Evolutionary conservation across 2,113 vertebrate species (phyloP).

Genomic region (Piprites chloris): DNA sequence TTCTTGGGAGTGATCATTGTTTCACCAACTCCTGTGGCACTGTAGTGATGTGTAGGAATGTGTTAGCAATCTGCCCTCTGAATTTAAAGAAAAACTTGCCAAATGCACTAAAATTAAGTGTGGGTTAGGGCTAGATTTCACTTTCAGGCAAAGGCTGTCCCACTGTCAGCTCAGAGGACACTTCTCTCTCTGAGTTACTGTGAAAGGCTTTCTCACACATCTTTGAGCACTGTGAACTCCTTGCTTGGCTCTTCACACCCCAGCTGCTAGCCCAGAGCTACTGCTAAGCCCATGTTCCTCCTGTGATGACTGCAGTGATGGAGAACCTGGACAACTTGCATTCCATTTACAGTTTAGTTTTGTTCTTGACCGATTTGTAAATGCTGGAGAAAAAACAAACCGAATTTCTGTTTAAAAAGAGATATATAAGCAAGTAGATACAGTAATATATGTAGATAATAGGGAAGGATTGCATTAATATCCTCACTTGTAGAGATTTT

Average conservation of each 20-base stretch:
- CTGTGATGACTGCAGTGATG: not conserved
- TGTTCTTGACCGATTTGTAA: not conserved
- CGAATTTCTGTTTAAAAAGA: not conserved
- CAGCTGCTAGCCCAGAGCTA: not conserved
- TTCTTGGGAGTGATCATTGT: not conserved
- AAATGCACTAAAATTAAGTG: not conserved
- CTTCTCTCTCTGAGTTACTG: not conserved
- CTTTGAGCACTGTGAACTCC: not conserved
- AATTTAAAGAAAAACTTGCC: not conserved
- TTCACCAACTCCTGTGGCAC: not conserved
- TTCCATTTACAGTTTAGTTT: not conserved
- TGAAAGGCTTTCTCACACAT: not conserved
- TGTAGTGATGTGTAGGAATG: rapidly evolving
- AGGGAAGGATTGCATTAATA: not conserved
- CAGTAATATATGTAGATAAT: not conserved
- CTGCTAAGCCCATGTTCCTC: not conserved
- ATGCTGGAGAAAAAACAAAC: not conserved
- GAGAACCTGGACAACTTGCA: not conserved
- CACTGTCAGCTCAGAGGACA: not conserved
- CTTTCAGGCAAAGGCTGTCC: not conserved
- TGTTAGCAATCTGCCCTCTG: not conserved
- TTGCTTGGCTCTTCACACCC: not conserved
- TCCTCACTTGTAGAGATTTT: conserved; percentile 45
- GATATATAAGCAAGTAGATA: not conserved
- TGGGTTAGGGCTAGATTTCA: not conserved